Evolutionary conservation across 2,113 vertebrate species (phyloP).

Genomic region (Oreochromis aureus): DNA sequence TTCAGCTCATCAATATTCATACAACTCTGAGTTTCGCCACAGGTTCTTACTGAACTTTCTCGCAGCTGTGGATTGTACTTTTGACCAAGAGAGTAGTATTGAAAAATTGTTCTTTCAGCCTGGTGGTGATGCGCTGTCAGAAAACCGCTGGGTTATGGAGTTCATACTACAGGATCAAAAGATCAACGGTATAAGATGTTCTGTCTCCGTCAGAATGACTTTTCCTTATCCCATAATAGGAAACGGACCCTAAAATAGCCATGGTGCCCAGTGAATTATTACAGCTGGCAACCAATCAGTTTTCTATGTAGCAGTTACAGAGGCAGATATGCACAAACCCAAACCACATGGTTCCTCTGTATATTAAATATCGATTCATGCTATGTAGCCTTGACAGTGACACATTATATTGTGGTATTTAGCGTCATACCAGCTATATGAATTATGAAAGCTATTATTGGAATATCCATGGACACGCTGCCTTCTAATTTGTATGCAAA

Average conservation of each 20-base stretch:
- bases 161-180: background rate
- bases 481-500: slow-evolving; percentile 15
- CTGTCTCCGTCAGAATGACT: background rate
- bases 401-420: background rate
- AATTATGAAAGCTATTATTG: slow-evolving; percentile 8
- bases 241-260: background rate
- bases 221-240: background rate
- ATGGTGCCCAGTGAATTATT: background rate
- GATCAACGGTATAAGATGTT: background rate
- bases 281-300: background rate
- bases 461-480: background rate
- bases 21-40: background rate
- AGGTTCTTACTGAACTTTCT: background rate
- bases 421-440: background rate
- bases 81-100: background rate
- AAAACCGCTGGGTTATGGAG: background rate
- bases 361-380: slow-evolving; percentile 29
- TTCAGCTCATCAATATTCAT: slow-evolving; percentile 40
- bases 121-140: background rate
- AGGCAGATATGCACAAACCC: background rate
- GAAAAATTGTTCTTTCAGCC: background rate
- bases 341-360: background rate
- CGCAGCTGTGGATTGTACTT: background rate
- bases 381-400: background rate
- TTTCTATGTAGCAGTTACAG: background rate